Conservation (phyloP, 2,888 invertebrate genomes). For the Protonemura montana region DNA sequence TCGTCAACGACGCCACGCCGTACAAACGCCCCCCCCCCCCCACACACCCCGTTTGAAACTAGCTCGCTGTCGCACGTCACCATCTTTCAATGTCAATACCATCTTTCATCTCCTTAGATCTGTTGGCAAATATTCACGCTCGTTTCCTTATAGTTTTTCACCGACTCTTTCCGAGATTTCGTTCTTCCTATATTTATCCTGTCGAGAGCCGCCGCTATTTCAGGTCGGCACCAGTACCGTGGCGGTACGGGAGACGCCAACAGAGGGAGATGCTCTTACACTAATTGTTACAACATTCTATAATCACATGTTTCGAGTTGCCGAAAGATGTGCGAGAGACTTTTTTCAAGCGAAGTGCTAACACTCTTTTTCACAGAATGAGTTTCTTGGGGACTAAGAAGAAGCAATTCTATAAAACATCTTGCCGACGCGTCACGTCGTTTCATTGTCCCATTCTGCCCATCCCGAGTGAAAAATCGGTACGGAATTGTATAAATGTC, state of each 20-base stretch:
- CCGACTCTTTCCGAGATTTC: neutral
- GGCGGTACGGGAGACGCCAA: neutral
- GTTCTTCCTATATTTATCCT: neutral
- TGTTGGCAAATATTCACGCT: slow-evolving; percentile 15
- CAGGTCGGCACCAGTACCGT: neutral
- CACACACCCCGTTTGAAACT: neutral
- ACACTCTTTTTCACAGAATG: neutral
- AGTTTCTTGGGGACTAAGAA: neutral
- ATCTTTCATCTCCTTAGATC: slow-evolving; percentile 8
- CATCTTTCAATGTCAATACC: slow-evolving; percentile 25
- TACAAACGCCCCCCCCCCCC: neutral
- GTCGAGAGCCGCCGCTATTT: neutral
- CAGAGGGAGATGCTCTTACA: neutral
- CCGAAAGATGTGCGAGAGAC: neutral
- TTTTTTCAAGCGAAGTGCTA: neutral
- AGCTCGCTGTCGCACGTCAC: neutral
- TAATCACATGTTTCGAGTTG: neutral
- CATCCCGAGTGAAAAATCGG: neutral
- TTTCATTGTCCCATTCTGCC: neutral
- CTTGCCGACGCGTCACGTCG: neutral
- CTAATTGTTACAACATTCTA: slow-evolving; percentile 7
- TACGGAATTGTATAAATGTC: neutral
- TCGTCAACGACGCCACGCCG: neutral
- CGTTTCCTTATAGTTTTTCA: slow-evolving; percentile 7
- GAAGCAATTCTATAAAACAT: neutral